Percentiles rank a stretch among this genome's conserved stretches.
Evolutionary conservation across 2,113 vertebrate species (phyloP).

Genomic region (Chlorodrepanis virens): DNA sequence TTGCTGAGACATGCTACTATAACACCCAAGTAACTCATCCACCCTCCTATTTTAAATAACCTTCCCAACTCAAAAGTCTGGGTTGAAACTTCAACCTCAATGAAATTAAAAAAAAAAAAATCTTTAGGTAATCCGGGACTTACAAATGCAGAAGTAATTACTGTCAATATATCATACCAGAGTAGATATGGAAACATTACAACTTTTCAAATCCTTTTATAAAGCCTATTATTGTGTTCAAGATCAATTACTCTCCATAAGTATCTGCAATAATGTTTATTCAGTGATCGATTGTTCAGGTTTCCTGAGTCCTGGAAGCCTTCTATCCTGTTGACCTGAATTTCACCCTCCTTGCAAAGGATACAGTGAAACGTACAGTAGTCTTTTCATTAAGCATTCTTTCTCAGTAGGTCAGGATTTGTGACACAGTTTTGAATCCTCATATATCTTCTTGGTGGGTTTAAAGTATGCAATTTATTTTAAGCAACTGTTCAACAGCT

Average conservation of each 20-base stretch:
- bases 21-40: not conserved
- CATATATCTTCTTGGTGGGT: conserved; percentile 58
- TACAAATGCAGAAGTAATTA: not conserved
- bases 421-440: conserved; percentile 63
- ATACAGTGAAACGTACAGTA: conserved; percentile 66
- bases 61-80: not conserved
- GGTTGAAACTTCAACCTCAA: not conserved
- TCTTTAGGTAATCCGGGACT: not conserved
- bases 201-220: conserved; percentile 17
- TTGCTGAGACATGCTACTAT: not conserved
- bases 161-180: not conserved
- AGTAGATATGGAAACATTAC: conserved; percentile 6
- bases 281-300: conserved; percentile 57
- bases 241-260: conserved; percentile 31
- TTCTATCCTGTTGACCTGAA: conserved; percentile 62
- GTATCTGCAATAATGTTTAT: conserved; percentile 57
- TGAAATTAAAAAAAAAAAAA: not conserved
- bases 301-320: conserved; percentile 55
- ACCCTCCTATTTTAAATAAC: not conserved
- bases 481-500: conserved; percentile 66
- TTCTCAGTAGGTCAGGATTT: conserved; percentile 62
- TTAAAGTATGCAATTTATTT: conserved; percentile 66
- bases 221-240: conserved; percentile 44
- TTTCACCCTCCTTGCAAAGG: conserved; percentile 64
- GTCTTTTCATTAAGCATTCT: conserved; percentile 64